These are phyloP conservation scores for Hemiscyllium ocellatum DNA, from an alignment of 2,113 vertebrate genomes.

Conservation along the genomic window DNA sequence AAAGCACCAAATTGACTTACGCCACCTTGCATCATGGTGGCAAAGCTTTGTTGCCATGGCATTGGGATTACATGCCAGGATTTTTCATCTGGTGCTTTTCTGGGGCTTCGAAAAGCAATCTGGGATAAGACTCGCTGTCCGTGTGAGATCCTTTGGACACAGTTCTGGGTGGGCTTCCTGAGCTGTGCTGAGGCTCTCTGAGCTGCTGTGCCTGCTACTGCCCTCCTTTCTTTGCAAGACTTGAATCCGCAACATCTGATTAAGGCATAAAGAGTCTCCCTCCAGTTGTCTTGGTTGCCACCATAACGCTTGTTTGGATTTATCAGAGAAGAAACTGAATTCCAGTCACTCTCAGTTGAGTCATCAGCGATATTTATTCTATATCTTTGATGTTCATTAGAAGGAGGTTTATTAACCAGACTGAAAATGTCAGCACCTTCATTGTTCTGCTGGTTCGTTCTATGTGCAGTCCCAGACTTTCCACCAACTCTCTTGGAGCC, in stretches of 20 bases:
- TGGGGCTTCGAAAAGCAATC: background rate
- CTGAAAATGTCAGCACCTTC: background rate
- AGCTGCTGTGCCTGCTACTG: background rate
- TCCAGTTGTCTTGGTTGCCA: slow-evolving; percentile 17
- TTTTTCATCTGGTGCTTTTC: background rate
- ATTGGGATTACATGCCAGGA: slow-evolving; percentile 29
- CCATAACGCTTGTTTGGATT: slow-evolving; percentile 22
- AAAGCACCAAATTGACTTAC: slow-evolving; percentile 36
- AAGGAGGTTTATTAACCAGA: background rate
- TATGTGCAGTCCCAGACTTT: background rate
- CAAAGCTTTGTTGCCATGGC: slow-evolving; percentile 38
- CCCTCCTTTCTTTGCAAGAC: slow-evolving; percentile 12
- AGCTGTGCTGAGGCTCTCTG: background rate
- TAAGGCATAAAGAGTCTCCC: slow-evolving; percentile 38
- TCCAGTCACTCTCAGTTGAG: background rate
- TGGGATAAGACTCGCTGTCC: slow-evolving; percentile 33
- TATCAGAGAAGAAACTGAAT: background rate
- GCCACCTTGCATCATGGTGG: slow-evolving; percentile 31
- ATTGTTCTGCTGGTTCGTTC: background rate
- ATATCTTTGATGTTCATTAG: background rate
- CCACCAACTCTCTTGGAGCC: background rate
- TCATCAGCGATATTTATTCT: background rate
- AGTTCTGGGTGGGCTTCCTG: background rate
- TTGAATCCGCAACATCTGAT: slow-evolving; percentile 38
- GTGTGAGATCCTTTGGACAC: background rate